These are phyloP conservation scores for Cherax quadricarinatus DNA, from an alignment of 1,140 invertebrate species.

Conservation along the genomic window DNA sequence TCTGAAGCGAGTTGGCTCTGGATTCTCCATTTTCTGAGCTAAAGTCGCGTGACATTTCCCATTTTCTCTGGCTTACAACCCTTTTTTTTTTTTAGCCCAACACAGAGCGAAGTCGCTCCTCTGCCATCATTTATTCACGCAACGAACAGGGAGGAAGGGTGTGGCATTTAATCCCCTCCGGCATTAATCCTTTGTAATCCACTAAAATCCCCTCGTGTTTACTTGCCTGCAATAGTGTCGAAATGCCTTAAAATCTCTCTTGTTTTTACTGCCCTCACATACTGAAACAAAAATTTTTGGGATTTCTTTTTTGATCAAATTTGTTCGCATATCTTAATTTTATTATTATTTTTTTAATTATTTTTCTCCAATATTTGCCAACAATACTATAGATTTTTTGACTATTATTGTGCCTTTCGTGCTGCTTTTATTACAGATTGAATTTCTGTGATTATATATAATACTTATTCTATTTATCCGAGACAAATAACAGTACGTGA, in stretches of 20 bases:
- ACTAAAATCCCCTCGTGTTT: slow-evolving; percentile 1
- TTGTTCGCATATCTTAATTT: not conserved
- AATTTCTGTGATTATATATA: too few relatives aligned
- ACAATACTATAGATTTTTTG: too few relatives aligned
- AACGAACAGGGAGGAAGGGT: not conserved
- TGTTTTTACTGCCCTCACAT: not conserved
- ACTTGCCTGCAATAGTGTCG: not conserved
- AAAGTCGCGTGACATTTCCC: too few relatives aligned
- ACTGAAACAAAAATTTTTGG: not conserved
- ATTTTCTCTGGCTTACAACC: not conserved
- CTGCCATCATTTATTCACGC: not conserved
- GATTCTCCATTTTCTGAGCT: too few relatives aligned
- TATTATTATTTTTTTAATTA: too few relatives aligned
- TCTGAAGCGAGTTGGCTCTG: too few relatives aligned
- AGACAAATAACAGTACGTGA: too few relatives aligned
- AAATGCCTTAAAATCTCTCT: slow-evolving; percentile 1
- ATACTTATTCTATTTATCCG: too few relatives aligned
- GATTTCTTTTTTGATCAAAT: not conserved
- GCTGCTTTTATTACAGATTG: too few relatives aligned
- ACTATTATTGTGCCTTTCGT: too few relatives aligned
- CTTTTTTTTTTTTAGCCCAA: not conserved
- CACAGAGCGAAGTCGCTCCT: not conserved
- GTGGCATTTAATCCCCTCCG: not conserved
- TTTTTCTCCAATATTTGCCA: too few relatives aligned
- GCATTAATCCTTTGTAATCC: not conserved